Percentiles rank a stretch among this genome's conserved stretches.
These are phyloP conservation scores for Eurytoma adleriae DNA, from an alignment of 2,888 invertebrate species.

Conservation along the genomic window DNA sequence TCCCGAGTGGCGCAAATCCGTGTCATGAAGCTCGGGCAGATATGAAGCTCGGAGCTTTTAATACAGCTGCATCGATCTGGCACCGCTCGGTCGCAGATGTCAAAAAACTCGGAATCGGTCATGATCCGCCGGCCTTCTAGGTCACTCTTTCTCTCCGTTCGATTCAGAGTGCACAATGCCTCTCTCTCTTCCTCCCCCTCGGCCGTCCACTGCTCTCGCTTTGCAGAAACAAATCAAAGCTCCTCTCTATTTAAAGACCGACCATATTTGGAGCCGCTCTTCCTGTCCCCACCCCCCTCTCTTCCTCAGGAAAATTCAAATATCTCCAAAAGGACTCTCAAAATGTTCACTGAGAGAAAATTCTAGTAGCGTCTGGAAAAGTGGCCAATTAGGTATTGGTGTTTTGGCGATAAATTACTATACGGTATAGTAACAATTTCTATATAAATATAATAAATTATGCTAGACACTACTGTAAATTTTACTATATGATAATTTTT, in stretches of 20 bases:
- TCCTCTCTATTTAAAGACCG: constrained; percentile 18
- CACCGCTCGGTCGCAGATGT: constrained; percentile 12
- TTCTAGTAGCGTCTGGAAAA: no score
- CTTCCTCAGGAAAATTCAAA: not conserved
- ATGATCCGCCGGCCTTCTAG: constrained; percentile 50
- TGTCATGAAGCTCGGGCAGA: not conserved
- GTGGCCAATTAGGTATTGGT: no score
- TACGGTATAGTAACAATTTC: no score
- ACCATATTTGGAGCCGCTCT: not conserved
- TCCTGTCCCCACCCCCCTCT: not conserved
- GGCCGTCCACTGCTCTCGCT: no score
- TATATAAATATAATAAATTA: no score
- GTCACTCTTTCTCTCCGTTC: constrained; percentile 26
- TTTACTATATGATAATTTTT: no score
- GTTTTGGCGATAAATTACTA: no score
- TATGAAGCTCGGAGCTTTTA: not conserved
- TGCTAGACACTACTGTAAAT: no score
- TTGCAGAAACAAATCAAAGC: constrained; percentile 8
- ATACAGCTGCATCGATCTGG: constrained; percentile 16
- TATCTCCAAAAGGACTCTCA: no score
- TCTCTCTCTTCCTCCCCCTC: not conserved
- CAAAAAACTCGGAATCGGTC: constrained; percentile 51
- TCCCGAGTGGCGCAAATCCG: not conserved
- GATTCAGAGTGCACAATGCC: constrained; percentile 22
- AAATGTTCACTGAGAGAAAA: no score